Percentiles rank a stretch among this genome's conserved stretches.
Evolutionary conservation across 2,888 invertebrate species (phyloP).

Genomic region (Trissolcus brochymenae): DNA sequence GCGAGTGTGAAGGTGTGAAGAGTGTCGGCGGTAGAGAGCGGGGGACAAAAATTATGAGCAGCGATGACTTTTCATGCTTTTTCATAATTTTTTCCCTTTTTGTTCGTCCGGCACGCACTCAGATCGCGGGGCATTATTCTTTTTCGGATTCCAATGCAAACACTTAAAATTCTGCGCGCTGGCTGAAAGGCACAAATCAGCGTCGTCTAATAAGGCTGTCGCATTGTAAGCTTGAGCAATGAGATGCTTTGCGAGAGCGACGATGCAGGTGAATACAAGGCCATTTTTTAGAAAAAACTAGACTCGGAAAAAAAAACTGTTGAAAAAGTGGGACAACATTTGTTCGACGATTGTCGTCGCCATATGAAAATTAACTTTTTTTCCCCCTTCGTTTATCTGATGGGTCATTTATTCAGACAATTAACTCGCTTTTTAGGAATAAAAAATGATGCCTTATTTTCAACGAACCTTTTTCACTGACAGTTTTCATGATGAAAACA

Average conservation of each 20-base stretch:
- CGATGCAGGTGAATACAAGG: constrained; percentile 45
- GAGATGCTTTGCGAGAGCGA: constrained; percentile 61
- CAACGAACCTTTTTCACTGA: too few relatives aligned
- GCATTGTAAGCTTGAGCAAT: constrained; percentile 68
- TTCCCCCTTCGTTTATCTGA: not conserved
- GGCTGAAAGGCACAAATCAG: constrained; percentile 69
- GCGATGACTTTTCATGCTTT: constrained; percentile 16
- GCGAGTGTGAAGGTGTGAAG: constrained; percentile 17
- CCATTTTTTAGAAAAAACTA: constrained; percentile 19
- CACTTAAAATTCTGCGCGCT: constrained; percentile 67
- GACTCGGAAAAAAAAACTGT: constrained; percentile 9
- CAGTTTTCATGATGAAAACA: constrained; percentile 5
- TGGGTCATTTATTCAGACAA: not conserved
- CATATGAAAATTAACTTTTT: not conserved
- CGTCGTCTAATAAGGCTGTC: constrained; percentile 71
- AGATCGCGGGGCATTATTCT: constrained; percentile 12
- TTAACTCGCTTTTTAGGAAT: too few relatives aligned
- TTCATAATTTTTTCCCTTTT: constrained; percentile 25
- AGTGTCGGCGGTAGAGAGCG: constrained; percentile 5
- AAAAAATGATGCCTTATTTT: too few relatives aligned
- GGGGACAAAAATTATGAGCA: constrained; percentile 52
- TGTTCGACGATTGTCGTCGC: constrained; percentile 10
- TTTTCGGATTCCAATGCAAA: constrained; percentile 52
- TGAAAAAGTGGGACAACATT: constrained; percentile 9
- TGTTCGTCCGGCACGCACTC: too few relatives aligned